Evolutionary conservation across 2,797 vertebrate species (phyloP), one percentile per base, ranked within the genome.

Genomic region (Antrozous pallidus): DNA sequence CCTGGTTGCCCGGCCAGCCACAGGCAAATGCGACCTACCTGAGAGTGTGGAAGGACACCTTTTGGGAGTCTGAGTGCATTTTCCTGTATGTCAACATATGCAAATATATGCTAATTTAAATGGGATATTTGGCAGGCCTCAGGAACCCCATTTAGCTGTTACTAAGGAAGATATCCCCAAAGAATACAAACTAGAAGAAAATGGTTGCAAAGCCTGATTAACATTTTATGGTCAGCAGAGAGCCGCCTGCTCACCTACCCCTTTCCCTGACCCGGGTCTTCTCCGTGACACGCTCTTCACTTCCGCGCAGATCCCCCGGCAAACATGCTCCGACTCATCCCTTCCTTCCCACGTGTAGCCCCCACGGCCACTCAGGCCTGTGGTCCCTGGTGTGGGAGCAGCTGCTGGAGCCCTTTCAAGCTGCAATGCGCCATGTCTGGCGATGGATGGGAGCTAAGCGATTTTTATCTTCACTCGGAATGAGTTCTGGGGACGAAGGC

Each of bases 31-130:
- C 4, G 63, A 93, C 24, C 36, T 31, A 91, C 28, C 61, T 95
- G 42, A 42, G n/a, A 47, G 16, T 18, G 16, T 20, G 70, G 61
- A 92, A 85, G 28, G 51, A 80, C 36, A 78, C 2, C 12, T 67
- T 83, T 94, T 16, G 65, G 51, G 93, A 75, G 13, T 24, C 20
- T 47, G 51, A 36, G 10, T 42, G 6, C 20, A 17, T 56, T 58
- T 28, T 63, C 87, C 80, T 96, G 61, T 95, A 58, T 93, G 93
- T 81, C 91, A 96, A 63, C 94, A 54, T 92, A 94, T 97, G 91
- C 91, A 97, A 97, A 96, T 79, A 10, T 90, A 97, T 96, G 78
- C 78, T 96, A 95, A 97, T 97, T 94, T 74, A 94, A 97, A 96
- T 86, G 58, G 54, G 36, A 85, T 97, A 86, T 96, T 98, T 98